A percentile compares a stretch with the other conserved stretches of the same genome.
Conservation (phyloP, 2,113 vertebrate genomes). For the Pygoscelis adeliae region DNA sequence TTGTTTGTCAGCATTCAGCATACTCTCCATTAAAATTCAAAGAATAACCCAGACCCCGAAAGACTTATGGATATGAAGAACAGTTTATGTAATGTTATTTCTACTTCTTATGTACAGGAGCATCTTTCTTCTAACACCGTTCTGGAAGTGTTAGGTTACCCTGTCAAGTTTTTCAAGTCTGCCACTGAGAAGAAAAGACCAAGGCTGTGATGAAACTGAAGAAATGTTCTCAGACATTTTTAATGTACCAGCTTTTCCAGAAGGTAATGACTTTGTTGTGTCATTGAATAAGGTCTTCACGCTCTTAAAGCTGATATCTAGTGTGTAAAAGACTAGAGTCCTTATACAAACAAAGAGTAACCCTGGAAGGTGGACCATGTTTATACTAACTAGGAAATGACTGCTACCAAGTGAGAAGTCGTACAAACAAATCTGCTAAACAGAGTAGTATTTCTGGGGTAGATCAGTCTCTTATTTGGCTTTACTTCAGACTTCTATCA, state of each 20-base stretch:
- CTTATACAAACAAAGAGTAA: background rate
- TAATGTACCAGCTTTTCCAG: background rate
- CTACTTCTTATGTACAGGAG: conserved; percentile 40
- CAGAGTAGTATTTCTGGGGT: background rate
- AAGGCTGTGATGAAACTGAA: conserved; percentile 31
- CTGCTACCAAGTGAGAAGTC: conserved; percentile 41
- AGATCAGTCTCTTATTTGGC: conserved; percentile 18
- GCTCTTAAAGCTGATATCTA: background rate
- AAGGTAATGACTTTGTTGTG: background rate
- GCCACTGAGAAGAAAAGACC: conserved; percentile 45
- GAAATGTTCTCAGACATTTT: conserved; percentile 31
- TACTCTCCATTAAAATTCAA: background rate
- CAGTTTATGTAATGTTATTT: background rate
- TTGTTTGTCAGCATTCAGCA: background rate
- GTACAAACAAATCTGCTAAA: background rate
- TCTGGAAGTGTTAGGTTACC: conserved; percentile 44
- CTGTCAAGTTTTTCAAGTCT: conserved; percentile 52
- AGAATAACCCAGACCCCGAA: background rate
- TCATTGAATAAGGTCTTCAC: conserved; percentile 11
- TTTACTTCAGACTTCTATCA: conserved; percentile 14
- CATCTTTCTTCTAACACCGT: conserved; percentile 1
- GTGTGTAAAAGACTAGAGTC: background rate
- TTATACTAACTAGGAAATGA: background rate
- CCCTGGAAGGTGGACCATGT: background rate
- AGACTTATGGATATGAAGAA: background rate